Evolutionary conservation across 1,140 invertebrate genomes (phyloP).

Genomic region (Cardiocondyla obscurior): DNA sequence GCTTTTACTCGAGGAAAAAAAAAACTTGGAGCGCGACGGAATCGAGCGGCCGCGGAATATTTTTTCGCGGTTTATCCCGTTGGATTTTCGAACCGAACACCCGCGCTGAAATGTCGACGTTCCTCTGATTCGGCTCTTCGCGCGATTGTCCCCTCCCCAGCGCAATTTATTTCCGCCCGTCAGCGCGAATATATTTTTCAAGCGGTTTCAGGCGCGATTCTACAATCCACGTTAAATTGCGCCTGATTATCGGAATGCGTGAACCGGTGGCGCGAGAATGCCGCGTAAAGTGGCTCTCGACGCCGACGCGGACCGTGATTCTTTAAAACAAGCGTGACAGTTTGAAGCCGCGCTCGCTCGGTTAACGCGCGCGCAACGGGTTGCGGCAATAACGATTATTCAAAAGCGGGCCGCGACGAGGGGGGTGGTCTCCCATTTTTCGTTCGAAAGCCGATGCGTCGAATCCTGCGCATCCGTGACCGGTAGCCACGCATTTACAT

Average conservation of each 20-base stretch:
- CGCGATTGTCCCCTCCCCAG: not conserved
- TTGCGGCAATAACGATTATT: conserved; percentile 51
- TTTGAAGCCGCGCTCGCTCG: not conserved
- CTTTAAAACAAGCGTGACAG: conserved; percentile 40
- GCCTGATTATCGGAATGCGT: conserved; percentile 26
- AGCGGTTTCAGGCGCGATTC: conserved; percentile 12
- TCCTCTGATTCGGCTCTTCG: not conserved
- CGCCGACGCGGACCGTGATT: conserved; percentile 14
- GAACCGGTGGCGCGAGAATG: not conserved
- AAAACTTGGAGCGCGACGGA: too few relatives aligned
- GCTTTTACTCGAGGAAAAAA: not conserved
- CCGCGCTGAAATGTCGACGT: not conserved
- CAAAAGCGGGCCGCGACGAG: conserved; percentile 30
- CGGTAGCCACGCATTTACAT: conserved; percentile 52
- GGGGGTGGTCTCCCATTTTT: conserved; percentile 52
- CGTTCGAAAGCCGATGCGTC: conserved; percentile 35
- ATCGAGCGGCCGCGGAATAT: not conserved
- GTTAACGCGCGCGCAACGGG: conserved; percentile 2
- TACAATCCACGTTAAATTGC: conserved; percentile 21
- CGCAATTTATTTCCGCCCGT: conserved; percentile 9
- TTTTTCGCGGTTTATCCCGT: not conserved
- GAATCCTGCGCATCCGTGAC: not conserved
- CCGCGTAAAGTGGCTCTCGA: conserved; percentile 7
- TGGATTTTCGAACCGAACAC: not conserved
- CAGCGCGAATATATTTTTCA: conserved; percentile 17